Evolutionary conservation across 2,888 invertebrate species (phyloP), one percentile per base, ranked within the genome.

Genomic region (Nomada lathburiana): DNA sequence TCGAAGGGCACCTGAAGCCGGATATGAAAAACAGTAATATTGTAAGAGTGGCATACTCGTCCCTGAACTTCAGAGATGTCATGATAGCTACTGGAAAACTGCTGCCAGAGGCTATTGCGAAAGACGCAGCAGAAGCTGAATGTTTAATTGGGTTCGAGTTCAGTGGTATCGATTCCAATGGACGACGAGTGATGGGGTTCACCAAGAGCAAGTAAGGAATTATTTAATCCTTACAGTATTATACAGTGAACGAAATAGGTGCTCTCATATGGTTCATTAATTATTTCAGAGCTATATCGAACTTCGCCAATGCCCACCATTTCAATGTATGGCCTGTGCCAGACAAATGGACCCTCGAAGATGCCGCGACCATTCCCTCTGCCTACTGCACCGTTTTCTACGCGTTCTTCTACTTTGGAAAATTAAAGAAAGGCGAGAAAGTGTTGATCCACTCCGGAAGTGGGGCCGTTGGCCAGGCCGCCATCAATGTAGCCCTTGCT

Each of bases 1-100:
- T 98, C 9, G 96, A 98, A 93, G 97, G 97, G 0, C 94, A 95
- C 0, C 75, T 93, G 89, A 95, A 36, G 64, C 73, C 87, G 0
- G 36, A 77, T 5, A 1, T 2, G 0, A 26, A 62, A 16, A 44
- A 86, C 50, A 76, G 88, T 3, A 80, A 91, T n/a, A 76, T 95
- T 4, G 94, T 95, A 0, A 92, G 95, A 93, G 95, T 97, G 0
- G 95, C 96, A 89, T 98, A 97, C 91, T 94, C 98, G 0, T 96
- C 98, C 0, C 93, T 99, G 18, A 99, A 99, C 94, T 99, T 99
- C 96, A 96, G 98, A 90, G 99, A 99, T 93, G 95, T 99, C 0
- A 99, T 99, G 99, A 95, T 98, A 0, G 98, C 98, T 0, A 98
- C 98, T 0, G 99, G 98, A 1, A 98, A 98, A 91, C 95, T 99